Base-by-base conservation (phyloP, 2,797 vertebrate genomes). In the Morus bassanus region DNA sequence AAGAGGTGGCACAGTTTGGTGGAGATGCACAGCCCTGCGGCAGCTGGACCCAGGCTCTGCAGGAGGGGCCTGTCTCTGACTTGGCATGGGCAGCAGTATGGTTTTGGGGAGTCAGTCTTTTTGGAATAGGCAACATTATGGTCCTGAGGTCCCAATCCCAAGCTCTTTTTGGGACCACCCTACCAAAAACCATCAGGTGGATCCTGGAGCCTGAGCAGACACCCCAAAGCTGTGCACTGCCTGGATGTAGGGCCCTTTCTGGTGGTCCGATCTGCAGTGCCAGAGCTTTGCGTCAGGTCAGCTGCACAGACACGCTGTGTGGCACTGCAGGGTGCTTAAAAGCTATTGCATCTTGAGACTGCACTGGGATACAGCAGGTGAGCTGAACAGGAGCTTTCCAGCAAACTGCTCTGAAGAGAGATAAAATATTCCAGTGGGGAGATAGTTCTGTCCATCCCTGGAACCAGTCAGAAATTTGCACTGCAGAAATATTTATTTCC, bases 301-400 rank as follows among this genome's bases (percentile, higher is more conserved):
- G 51, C 43, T 7, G 28, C 50, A 6, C 45, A 7, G 21, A 25
- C 13, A 10, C 0, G 5, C 35, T 17, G 31, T 0, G 6, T 2
- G 72, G 33, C 46, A 50, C 59, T 0, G 4, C 1, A 2, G 35
- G 57, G 56, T 0, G 1, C 54, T 33, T 14, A 31, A 13, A n/a
- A 54, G 33, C 30, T 45, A 10, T 5, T 4, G 51, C 7, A 18
- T 7, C 51, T 30, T 8, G 12, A 35, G 41, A 33, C 28, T 5
- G n/a, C 37, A 8, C 4, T 3, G 35, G 17, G 54, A 24, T 24
- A n/a, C 6, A 10, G n/a, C 24, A 43, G 69, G 53, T 13, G 41
- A 81, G 64, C 48, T 22, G 45, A 30, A 24, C 23, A 11, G 10
- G 23, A 61, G 43, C 60, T 25, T 41, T 30, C 35, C 35, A 22